A percentile compares a stretch with the other conserved stretches of the same genome.
phyloP scores from a whole-genome alignment of 2,888 invertebrate species.

The Dryomyza anilis region DNA sequence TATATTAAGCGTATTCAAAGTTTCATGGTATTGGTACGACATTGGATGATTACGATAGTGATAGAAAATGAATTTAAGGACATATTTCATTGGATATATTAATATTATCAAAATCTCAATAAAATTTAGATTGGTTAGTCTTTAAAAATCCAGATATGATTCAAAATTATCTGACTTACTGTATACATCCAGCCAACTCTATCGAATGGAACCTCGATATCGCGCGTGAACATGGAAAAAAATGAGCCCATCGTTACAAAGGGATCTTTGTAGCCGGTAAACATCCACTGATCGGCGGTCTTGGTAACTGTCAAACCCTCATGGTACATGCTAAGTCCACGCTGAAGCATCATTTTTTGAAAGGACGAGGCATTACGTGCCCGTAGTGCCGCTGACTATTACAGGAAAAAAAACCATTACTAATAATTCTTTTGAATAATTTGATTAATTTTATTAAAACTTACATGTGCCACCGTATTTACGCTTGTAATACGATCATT shows the following conservation, averaged over 20 bases:
- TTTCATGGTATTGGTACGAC: no score
- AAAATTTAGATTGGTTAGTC: no score
- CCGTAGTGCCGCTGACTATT: slow-evolving; percentile 59
- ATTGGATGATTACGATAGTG: no score
- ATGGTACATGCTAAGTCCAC: slow-evolving; percentile 64
- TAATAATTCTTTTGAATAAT: background rate
- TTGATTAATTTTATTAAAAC: no score
- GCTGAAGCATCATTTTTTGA: slow-evolving; percentile 65
- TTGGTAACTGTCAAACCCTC: slow-evolving; percentile 67
- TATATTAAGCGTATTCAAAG: no score
- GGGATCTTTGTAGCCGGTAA: slow-evolving; percentile 78
- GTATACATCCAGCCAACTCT: slow-evolving; percentile 83
- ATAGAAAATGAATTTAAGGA: no score
- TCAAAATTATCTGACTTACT: slow-evolving; percentile 63
- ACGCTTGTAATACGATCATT: slow-evolving; percentile 74
- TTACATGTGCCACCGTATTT: slow-evolving; percentile 80
- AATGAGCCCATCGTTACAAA: slow-evolving; percentile 69
- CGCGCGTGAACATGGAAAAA: slow-evolving; percentile 62
- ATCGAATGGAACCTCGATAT: slow-evolving; percentile 69
- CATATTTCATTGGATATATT: no score
- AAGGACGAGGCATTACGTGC: slow-evolving; percentile 65
- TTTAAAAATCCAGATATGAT: background rate
- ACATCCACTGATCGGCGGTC: slow-evolving; percentile 72
- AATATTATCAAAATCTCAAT: no score
- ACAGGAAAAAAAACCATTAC: background rate